Evolutionary conservation across 2,888 invertebrate species (phyloP).

Genomic region (Xestobium rufovillosum): DNA sequence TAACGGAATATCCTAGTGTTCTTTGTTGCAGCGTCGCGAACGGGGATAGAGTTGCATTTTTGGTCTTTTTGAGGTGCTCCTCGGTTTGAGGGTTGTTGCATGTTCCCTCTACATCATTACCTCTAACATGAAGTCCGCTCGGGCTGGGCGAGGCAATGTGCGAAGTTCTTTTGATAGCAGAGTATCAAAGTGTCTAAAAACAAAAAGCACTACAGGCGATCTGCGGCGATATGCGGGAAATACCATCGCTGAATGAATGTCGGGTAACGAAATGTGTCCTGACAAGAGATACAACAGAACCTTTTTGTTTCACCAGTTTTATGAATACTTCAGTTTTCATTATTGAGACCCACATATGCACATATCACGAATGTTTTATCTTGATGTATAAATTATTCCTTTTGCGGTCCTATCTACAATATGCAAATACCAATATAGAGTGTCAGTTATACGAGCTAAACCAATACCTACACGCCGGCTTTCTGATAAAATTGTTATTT

Average conservation of each 20-base stretch:
- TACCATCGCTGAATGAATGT: too few species aligned
- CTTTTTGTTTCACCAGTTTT: too few species aligned
- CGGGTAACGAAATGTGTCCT: too few species aligned
- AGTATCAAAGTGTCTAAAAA: constrained; percentile 22
- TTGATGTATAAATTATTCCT: constrained; percentile 29
- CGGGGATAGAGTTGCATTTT: too few species aligned
- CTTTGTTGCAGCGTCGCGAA: too few species aligned
- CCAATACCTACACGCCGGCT: constrained; percentile 25
- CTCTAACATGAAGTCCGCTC: too few species aligned
- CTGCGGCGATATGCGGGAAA: too few species aligned
- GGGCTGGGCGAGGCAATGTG: constrained; percentile 17
- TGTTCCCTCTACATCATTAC: too few species aligned
- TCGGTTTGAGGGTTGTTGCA: too few species aligned
- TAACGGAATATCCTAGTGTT: too few species aligned
- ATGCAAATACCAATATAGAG: constrained; percentile 23
- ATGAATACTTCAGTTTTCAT: constrained; percentile 2
- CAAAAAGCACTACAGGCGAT: constrained; percentile 14
- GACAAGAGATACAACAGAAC: too few species aligned
- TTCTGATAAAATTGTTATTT: constrained; percentile 28
- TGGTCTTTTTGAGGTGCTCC: too few species aligned
- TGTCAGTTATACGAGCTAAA: constrained; percentile 24
- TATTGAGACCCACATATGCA: constrained; percentile 20
- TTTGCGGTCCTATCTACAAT: constrained; percentile 25
- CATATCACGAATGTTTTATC: constrained; percentile 29
- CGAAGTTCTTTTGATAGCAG: constrained; percentile 18